Conservation (phyloP, 2,888 invertebrate genomes). For the Lepidocyrtinus sp. region DNA sequence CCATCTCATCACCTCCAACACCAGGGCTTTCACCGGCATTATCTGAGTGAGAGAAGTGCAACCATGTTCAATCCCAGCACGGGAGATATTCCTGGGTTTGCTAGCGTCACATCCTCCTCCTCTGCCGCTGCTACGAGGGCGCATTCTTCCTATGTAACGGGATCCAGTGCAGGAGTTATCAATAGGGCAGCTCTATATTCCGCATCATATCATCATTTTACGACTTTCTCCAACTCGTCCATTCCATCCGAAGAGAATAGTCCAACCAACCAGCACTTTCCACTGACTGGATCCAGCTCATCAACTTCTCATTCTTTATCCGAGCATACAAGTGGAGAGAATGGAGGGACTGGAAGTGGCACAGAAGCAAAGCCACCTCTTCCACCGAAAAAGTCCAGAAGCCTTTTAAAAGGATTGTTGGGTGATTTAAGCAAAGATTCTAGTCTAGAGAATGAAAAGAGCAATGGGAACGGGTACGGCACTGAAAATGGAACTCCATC, state of each 20-base stretch:
- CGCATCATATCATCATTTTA: slow-evolving; percentile 66
- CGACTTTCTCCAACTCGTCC: slow-evolving; percentile 54
- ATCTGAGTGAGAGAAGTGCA: slow-evolving; percentile 60
- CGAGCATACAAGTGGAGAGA: slow-evolving; percentile 35
- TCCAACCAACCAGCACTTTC: slow-evolving; percentile 58
- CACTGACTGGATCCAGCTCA: slow-evolving; percentile 38
- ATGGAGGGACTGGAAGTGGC: slow-evolving; percentile 21
- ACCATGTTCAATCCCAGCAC: slow-evolving; percentile 64
- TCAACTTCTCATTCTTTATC: slow-evolving; percentile 49
- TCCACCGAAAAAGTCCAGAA: slow-evolving; percentile 50
- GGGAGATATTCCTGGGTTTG: slow-evolving; percentile 53
- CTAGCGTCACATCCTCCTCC: slow-evolving; percentile 19
- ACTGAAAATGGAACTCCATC: slow-evolving; percentile 27
- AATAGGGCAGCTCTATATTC: slow-evolving; percentile 53
- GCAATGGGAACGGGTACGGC: slow-evolving; percentile 18
- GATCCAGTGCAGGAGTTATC: slow-evolving; percentile 19
- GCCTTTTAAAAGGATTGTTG: slow-evolving; percentile 43
- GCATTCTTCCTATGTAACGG: slow-evolving; percentile 21
- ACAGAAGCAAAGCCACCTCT: slow-evolving; percentile 39
- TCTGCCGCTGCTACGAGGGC: slow-evolving; percentile 17
- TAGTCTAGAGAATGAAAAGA: slow-evolving; percentile 53
- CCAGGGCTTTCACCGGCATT: slow-evolving; percentile 57
- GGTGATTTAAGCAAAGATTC: slow-evolving; percentile 51
- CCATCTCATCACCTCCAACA: slow-evolving; percentile 9
- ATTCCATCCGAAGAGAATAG: slow-evolving; percentile 59